Evolutionary conservation across 2,888 invertebrate genomes (phyloP).

Genomic region (Ceriagrion tenellum): DNA sequence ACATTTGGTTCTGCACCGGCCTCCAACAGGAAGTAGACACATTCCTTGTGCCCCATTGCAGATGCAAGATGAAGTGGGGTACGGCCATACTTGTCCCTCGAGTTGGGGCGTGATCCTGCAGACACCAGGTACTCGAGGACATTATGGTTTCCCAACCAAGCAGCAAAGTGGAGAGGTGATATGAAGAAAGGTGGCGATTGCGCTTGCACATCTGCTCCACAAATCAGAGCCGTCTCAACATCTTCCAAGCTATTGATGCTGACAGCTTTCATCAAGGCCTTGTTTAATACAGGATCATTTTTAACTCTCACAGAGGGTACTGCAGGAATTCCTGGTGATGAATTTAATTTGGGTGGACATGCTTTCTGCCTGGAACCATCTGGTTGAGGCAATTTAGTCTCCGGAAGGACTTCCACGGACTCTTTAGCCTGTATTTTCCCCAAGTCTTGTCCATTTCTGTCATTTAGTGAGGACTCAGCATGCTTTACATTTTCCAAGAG

Average conservation of each 20-base stretch:
- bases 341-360: background rate
- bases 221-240: slow-evolving; percentile 38
- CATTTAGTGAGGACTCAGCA: background rate
- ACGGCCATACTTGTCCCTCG: slow-evolving; percentile 9
- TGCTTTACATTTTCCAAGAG: background rate
- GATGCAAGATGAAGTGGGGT: slow-evolving; percentile 45
- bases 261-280: slow-evolving; percentile 60
- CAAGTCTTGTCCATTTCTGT: background rate
- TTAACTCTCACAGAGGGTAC: background rate
- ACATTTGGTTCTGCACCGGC: slow-evolving; percentile 27
- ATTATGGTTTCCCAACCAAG: slow-evolving; percentile 30
- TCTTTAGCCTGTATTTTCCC: background rate
- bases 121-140: slow-evolving; percentile 17
- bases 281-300: slow-evolving; percentile 38
- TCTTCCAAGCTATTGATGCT: slow-evolving; percentile 34
- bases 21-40: slow-evolving; percentile 32
- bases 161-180: slow-evolving; percentile 46
- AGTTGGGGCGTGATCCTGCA: background rate
- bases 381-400: background rate
- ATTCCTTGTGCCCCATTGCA: slow-evolving; percentile 37
- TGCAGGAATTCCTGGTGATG: background rate
- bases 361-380: background rate
- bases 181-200: slow-evolving; percentile 51
- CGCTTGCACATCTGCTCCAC: slow-evolving; percentile 34
- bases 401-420: background rate